Evolutionary conservation across 2,113 vertebrate species (phyloP).

Genomic region (Bostrychus sinensis): DNA sequence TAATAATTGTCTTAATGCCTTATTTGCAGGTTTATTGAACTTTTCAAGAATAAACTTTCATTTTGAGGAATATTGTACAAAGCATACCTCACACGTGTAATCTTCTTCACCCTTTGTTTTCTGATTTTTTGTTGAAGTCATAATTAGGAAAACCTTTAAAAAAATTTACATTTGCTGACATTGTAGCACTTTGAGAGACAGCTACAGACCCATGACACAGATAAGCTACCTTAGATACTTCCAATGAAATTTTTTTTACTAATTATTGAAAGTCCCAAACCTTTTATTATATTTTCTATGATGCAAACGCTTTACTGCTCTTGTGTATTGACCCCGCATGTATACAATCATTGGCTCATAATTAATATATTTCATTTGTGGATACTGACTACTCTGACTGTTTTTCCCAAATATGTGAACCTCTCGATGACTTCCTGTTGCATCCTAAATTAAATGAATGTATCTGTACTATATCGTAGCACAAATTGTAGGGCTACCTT

Average conservation of each 20-base stretch:
- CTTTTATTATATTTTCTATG: background rate
- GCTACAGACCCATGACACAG: background rate
- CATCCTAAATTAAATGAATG: conserved; percentile 37
- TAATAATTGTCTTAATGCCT: background rate
- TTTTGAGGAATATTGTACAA: background rate
- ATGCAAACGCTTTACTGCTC: conserved; percentile 5
- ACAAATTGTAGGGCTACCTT: conserved; percentile 21
- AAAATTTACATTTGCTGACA: background rate
- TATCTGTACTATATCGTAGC: conserved; percentile 40
- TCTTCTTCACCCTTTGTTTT: conserved; percentile 10
- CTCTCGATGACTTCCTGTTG: background rate
- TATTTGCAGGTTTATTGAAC: background rate
- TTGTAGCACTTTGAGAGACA: conserved; percentile 2
- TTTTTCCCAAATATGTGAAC: conserved; percentile 51
- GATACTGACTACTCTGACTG: conserved; percentile 24
- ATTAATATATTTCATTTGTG: conserved; percentile 17
- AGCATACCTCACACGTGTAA: conserved; percentile 38
- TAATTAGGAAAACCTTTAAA: background rate
- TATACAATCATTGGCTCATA: conserved; percentile 14
- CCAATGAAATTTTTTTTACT: too few relatives aligned
- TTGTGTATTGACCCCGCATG: conserved; percentile 24
- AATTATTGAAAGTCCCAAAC: background rate
- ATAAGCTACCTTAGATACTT: conserved; percentile 1
- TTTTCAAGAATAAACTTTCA: background rate
- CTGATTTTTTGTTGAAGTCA: conserved; percentile 3